phyloP scores from a whole-genome alignment of 2,113 vertebrate genomes.

The Pogona vitticeps region DNA sequence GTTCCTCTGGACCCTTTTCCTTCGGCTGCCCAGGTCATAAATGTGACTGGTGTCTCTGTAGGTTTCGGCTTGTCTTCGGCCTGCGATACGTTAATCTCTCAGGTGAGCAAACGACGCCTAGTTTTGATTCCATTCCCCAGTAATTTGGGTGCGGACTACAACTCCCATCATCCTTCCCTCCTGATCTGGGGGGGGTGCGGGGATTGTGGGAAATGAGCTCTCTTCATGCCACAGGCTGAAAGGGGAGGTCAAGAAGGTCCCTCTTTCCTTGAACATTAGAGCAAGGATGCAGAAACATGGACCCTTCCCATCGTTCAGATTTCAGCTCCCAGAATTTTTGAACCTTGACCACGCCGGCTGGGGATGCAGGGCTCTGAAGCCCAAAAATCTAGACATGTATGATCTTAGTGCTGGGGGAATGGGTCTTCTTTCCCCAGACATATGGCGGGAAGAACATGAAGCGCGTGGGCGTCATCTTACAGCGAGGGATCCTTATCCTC shows the following conservation, averaged over 20 bases:
- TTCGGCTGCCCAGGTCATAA: slow-evolving; percentile 69
- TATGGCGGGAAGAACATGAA: slow-evolving; percentile 87
- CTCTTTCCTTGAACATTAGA: too few relatives aligned
- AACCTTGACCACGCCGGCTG: too few relatives aligned
- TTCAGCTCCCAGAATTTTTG: too few relatives aligned
- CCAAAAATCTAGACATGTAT: too few relatives aligned
- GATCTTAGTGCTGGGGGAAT: too few relatives aligned
- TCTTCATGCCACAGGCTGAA: neutral
- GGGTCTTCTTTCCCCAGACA: slow-evolving; percentile 71
- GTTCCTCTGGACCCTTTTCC: too few relatives aligned
- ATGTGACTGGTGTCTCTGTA: slow-evolving; percentile 74
- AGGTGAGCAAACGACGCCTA: slow-evolving; percentile 65
- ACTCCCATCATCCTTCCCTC: neutral
- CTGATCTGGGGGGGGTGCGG: neutral
- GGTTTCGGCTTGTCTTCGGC: slow-evolving; percentile 71
- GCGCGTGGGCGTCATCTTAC: slow-evolving; percentile 85
- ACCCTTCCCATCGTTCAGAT: too few relatives aligned
- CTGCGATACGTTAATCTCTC: slow-evolving; percentile 79
- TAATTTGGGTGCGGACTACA: too few relatives aligned
- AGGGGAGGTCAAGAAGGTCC: neutral
- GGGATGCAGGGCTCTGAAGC: too few relatives aligned
- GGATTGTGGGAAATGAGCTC: neutral
- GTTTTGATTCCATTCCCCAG: neutral
- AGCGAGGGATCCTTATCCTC: slow-evolving; percentile 81
- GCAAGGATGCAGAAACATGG: too few relatives aligned